Percentiles rank a stretch among this genome's conserved stretches.
Evolutionary conservation across 2,113 vertebrate species (phyloP).

Genomic region (Hydropotes inermis): DNA sequence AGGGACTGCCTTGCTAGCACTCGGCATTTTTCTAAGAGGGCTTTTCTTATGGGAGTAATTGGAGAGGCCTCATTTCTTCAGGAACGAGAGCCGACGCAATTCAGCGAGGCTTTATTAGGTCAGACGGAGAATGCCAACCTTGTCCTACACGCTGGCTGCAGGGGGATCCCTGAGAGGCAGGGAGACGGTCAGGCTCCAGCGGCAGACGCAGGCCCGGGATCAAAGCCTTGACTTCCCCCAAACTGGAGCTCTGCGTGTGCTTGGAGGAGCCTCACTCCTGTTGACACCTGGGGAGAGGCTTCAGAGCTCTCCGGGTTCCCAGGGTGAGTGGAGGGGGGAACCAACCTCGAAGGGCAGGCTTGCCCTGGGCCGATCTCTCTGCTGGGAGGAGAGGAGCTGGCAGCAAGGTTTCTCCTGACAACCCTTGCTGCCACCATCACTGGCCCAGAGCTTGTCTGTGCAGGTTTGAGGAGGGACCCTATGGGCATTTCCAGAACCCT

Average conservation of each 20-base stretch:
- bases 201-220: background rate
- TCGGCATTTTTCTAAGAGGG: background rate
- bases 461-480: background rate
- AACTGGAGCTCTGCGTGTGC: background rate
- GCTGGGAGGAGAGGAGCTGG: background rate
- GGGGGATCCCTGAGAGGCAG: background rate
- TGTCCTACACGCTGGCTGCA: background rate
- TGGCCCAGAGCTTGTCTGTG: background rate
- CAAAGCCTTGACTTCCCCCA: background rate
- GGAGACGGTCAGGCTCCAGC: background rate
- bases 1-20: background rate
- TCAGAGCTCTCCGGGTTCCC: background rate
- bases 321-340: background rate
- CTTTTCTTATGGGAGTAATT: constrained; percentile 50
- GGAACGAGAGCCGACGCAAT: background rate
- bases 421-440: background rate
- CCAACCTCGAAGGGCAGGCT: background rate
- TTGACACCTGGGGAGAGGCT: background rate
- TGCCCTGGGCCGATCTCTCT: no score
- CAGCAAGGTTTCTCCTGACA: background rate
- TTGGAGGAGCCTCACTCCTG: background rate
- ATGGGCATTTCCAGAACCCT: background rate
- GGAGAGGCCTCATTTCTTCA: constrained; percentile 15
- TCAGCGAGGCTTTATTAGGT: background rate
- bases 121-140: constrained; percentile 22